Conservation (phyloP, 1,140 invertebrate species). For the Zaprionus camerounensis region DNA sequence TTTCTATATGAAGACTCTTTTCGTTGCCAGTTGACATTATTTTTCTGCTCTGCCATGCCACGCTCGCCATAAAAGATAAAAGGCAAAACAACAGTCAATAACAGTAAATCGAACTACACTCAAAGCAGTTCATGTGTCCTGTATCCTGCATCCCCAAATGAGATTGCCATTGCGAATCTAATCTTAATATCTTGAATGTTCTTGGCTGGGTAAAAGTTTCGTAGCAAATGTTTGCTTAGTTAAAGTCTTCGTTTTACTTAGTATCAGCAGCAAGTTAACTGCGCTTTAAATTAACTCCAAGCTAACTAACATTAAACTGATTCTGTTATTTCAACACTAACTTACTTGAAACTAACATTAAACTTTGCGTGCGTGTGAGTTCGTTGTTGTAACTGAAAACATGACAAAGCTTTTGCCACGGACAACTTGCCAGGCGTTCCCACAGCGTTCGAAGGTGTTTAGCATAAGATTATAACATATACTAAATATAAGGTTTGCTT, state of each 20-base stretch:
- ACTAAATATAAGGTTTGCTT: neutral
- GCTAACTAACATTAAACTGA: conserved; percentile 2
- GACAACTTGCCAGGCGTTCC: neutral
- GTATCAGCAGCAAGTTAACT: conserved; percentile 6
- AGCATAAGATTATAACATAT: conserved; percentile 38
- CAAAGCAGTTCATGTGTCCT: conserved; percentile 48
- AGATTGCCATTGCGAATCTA: conserved; percentile 12
- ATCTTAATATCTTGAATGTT: conserved; percentile 29
- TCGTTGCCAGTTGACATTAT: conserved; percentile 60
- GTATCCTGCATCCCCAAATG: conserved; percentile 26
- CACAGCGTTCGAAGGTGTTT: conserved; percentile 24
- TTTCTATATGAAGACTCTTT: conserved; percentile 58
- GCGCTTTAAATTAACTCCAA: conserved; percentile 2
- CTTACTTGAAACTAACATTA: conserved; percentile 27
- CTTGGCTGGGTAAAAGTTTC: neutral
- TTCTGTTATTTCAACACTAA: conserved; percentile 15
- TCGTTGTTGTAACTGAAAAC: conserved; percentile 9
- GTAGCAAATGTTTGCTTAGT: neutral
- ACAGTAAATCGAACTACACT: conserved; percentile 69
- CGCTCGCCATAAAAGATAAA: conserved; percentile 54
- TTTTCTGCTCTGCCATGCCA: conserved; percentile 51
- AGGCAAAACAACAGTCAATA: conserved; percentile 56
- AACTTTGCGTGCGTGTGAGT: neutral
- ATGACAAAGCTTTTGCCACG: conserved; percentile 27
- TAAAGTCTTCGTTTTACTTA: neutral